Conservation (phyloP, 2,888 invertebrate genomes). For the Epirrita christyi region DNA sequence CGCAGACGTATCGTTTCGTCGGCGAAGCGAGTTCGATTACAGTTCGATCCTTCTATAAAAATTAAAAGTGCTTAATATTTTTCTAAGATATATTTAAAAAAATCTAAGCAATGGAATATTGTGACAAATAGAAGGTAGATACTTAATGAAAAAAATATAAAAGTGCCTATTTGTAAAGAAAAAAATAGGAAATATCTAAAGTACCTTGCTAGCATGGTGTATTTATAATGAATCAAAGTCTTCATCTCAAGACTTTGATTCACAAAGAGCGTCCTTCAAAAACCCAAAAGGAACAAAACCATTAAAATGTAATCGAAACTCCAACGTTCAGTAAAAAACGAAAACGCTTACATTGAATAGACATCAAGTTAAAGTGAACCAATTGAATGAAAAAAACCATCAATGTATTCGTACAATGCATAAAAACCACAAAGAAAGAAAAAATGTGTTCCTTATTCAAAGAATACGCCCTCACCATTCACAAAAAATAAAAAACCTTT, state of each 20-base stretch:
- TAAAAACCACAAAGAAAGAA: slow-evolving; percentile 54
- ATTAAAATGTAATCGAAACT: slow-evolving; percentile 54
- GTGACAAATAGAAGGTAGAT: neutral
- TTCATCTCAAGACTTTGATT: slow-evolving; percentile 9
- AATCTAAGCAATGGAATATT: too few species aligned
- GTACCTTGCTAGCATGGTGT: neutral
- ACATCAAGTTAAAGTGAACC: slow-evolving; percentile 51
- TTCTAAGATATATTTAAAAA: slow-evolving; percentile 2
- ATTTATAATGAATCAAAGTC: slow-evolving; percentile 16
- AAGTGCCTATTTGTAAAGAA: neutral
- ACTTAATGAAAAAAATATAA: neutral
- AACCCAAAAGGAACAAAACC: slow-evolving; percentile 44
- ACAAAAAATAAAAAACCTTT: slow-evolving; percentile 58
- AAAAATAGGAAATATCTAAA: slow-evolving; percentile 2
- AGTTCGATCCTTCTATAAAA: slow-evolving; percentile 17
- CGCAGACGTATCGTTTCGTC: slow-evolving; percentile 15
- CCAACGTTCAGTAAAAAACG: slow-evolving; percentile 37
- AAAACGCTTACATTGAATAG: slow-evolving; percentile 54
- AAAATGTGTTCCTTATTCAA: slow-evolving; percentile 43
- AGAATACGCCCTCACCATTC: slow-evolving; percentile 50
- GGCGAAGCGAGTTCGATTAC: slow-evolving; percentile 22
- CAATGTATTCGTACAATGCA: slow-evolving; percentile 55
- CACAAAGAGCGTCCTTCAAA: slow-evolving; percentile 31
- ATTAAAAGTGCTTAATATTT: slow-evolving; percentile 13
- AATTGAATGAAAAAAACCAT: slow-evolving; percentile 56